phyloP scores from a whole-genome alignment of 2,888 invertebrate genomes.

The Volucella bombylans region DNA sequence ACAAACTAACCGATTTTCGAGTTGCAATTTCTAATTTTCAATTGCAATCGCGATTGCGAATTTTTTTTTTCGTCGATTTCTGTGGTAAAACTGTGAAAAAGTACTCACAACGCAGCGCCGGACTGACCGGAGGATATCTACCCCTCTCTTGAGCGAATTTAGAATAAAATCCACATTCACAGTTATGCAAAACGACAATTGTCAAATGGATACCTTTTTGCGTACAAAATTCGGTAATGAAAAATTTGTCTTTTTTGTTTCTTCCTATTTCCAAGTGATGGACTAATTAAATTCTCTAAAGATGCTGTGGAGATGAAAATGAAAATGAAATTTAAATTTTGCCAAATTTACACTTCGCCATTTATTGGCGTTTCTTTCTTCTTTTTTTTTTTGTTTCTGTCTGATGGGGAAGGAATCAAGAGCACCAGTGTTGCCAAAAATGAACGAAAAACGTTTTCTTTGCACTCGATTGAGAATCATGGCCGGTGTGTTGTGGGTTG shows the following conservation, averaged over 20 bases:
- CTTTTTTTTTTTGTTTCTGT: slow-evolving; percentile 11
- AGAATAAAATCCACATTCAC: slow-evolving; percentile 56
- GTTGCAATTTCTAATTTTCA: not conserved
- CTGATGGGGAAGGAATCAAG: slow-evolving; percentile 8
- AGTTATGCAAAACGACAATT: slow-evolving; percentile 74
- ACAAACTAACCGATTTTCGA: slow-evolving; percentile 20
- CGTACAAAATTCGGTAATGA: slow-evolving; percentile 68
- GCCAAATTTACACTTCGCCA: slow-evolving; percentile 57
- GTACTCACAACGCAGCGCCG: slow-evolving; percentile 12
- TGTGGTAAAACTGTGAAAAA: slow-evolving; percentile 31
- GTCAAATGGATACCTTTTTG: slow-evolving; percentile 73
- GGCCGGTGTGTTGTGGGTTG: no score
- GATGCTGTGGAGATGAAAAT: no score
- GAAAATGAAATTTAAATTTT: not conserved
- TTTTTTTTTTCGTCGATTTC: slow-evolving; percentile 7
- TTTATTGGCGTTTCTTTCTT: slow-evolving; percentile 24
- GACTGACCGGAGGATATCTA: slow-evolving; percentile 32
- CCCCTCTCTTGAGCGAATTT: not conserved
- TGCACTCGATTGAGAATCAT: not conserved
- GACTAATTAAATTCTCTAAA: slow-evolving; percentile 2
- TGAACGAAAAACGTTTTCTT: not conserved
- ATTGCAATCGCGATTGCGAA: slow-evolving; percentile 12
- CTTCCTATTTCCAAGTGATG: slow-evolving; percentile 7
- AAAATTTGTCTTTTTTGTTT: not conserved
- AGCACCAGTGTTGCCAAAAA: slow-evolving; percentile 60